Percentiles rank a stretch among this genome's conserved stretches.
phyloP scores from a whole-genome alignment of 2,888 invertebrate genomes.

The Clostera curtula region DNA sequence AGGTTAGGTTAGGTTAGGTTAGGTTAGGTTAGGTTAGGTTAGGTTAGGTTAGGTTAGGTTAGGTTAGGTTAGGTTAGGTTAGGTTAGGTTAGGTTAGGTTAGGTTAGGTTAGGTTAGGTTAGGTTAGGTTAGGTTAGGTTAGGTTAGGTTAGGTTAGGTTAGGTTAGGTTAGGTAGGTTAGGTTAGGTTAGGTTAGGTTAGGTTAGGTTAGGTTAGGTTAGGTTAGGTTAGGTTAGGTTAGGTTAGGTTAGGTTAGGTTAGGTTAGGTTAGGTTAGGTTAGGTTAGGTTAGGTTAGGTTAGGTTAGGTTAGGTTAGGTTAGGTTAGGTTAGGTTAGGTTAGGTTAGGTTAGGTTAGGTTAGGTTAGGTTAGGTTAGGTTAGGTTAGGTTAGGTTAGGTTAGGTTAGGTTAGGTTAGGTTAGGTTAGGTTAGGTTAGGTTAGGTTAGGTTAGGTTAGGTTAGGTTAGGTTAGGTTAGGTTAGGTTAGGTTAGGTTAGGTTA shows the following conservation, averaged over 20 bases:
- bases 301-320: constrained; percentile 5
- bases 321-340: constrained; percentile 8
- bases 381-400: constrained; percentile 4
- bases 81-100: constrained; percentile 7
- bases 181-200: too few species aligned
- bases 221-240: constrained; percentile 4
- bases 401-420: constrained; percentile 6
- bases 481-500: constrained; percentile 4
- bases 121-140: constrained; percentile 4
- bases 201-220: constrained; percentile 6
- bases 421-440: constrained; percentile 5
- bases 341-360: constrained; percentile 7
- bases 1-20: constrained; percentile 2
- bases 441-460: constrained; percentile 4
- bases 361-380: constrained; percentile 4
- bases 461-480: constrained; percentile 4
- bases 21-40: constrained; percentile 3
- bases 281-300: constrained; percentile 4
- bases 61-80: constrained; percentile 7
- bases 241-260: constrained; percentile 5
- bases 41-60: constrained; percentile 5
- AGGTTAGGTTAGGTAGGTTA: too few species aligned
- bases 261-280: constrained; percentile 5
- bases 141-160: constrained; percentile 5
- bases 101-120: constrained; percentile 4